phyloP scores from a whole-genome alignment of 2,888 invertebrate genomes.

The Hyposoter dolosus region DNA sequence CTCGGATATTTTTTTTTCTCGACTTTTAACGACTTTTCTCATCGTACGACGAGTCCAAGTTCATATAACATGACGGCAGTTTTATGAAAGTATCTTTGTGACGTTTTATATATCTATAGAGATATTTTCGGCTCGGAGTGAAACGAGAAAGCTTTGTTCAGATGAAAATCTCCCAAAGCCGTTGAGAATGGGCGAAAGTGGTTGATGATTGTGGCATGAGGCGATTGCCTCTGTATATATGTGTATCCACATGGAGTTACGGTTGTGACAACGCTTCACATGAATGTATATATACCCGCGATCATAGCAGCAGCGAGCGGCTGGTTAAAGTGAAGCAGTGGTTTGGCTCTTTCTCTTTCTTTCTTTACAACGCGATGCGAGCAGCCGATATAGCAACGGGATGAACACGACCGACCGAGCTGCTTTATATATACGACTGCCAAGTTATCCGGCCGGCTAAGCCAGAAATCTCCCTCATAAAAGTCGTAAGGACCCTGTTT shows the following conservation, averaged over 20 bases:
- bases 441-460: slow-evolving; percentile 80
- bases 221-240: slow-evolving; percentile 31
- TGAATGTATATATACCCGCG: neutral
- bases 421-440: slow-evolving; percentile 72
- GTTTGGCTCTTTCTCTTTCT: neutral
- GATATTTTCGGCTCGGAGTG: slow-evolving; percentile 18
- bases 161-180: slow-evolving; percentile 63
- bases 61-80: slow-evolving; percentile 38
- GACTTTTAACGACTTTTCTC: slow-evolving; percentile 47
- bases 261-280: slow-evolving; percentile 5
- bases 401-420: slow-evolving; percentile 66
- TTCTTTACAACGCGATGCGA: slow-evolving; percentile 43
- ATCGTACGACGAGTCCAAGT: slow-evolving; percentile 39
- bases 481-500: slow-evolving; percentile 81
- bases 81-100: neutral
- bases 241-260: neutral
- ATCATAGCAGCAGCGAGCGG: slow-evolving; percentile 21
- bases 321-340: slow-evolving; percentile 60
- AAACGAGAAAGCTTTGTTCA: slow-evolving; percentile 61
- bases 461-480: slow-evolving; percentile 81
- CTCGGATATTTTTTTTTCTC: slow-evolving; percentile 26
- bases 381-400: slow-evolving; percentile 14
- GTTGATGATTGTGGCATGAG: slow-evolving; percentile 62
- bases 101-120: neutral
- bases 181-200: slow-evolving; percentile 60